Base-by-base conservation (phyloP, 2,113 vertebrate genomes). In the Ctenodactylus gundi region DNA sequence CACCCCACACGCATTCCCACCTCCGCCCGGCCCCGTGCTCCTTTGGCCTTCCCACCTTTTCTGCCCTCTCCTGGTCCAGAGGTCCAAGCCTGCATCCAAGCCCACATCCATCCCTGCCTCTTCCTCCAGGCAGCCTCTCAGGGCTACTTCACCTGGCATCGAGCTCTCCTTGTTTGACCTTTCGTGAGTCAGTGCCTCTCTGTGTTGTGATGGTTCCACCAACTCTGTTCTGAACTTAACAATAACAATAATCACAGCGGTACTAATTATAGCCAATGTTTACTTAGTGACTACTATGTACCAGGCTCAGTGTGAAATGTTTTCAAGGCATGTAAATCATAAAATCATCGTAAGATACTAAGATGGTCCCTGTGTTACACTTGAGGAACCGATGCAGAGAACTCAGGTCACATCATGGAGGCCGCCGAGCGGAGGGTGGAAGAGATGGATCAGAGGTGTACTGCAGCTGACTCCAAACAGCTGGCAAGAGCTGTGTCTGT, bases 391-490 rank as follows among this genome's bases (percentile, higher is more conserved):
- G 58, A 85, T 75, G n/a, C 39, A 67, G 87, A 90, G 76, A 84
- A 39, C 17, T 39, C 58, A 27, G 76, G 44, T 1, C 29, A 65
- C 55, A 31, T 6, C 17, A 49, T 53, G 4, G 23, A 85, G 44
- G 76, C 65, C 39, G 46, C 70, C 17, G 29, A 73, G 64, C n/a
- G 29, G 31, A 7, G 20, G 46, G 8, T 3, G 3, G 8, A 4
- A 49, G 83, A 41, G 36, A 1, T 0, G 9, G 49, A 77, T 3
- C 13, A 3, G 20, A 1, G 58, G 46, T 46, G 6, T 68, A 44
- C 4, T 14, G 34, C 64, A 9, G n/a, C 36, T 3, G 12, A 46
- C 0, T 0, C 4, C 0, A 0, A 14, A 46, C 1, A 17, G 55
- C 25, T 51, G 1, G 0, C 0, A 6, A 62, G 68, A 46, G 21